Percentiles rank a stretch among this genome's conserved stretches.
Evolutionary conservation across 2,888 invertebrate genomes (phyloP).

Genomic region (Rugalucina vietnamica): DNA sequence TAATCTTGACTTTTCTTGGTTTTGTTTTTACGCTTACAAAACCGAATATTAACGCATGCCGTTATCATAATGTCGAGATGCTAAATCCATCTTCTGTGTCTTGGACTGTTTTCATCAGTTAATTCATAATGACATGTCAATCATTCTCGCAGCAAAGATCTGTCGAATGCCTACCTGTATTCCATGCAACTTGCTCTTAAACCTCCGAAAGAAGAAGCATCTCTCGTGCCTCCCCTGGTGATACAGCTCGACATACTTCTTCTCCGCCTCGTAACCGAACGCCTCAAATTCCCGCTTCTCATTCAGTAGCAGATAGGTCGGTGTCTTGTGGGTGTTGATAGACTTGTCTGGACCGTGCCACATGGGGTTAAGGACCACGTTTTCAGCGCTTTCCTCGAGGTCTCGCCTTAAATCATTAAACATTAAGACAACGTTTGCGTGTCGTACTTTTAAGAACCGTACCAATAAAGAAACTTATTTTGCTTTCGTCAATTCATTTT

Average conservation of each 20-base stretch:
- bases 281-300: slow-evolving; percentile 62
- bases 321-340: slow-evolving; percentile 49
- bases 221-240: slow-evolving; percentile 56
- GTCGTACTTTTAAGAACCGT: too few species aligned
- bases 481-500: too few species aligned
- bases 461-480: too few species aligned
- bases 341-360: slow-evolving; percentile 49
- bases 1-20: not conserved
- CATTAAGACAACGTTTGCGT: too few species aligned
- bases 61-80: too few species aligned
- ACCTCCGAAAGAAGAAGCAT: slow-evolving; percentile 55
- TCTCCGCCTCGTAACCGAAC: slow-evolving; percentile 59
- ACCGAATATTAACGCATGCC: too few species aligned
- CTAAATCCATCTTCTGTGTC: too few species aligned
- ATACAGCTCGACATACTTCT: slow-evolving; percentile 50
- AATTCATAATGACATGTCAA: too few species aligned
- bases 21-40: too few species aligned
- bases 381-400: slow-evolving; percentile 54
- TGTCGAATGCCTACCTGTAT: slow-evolving; percentile 55
- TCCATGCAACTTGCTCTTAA: slow-evolving; percentile 42
- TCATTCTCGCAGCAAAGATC: too few species aligned
- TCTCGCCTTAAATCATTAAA: slow-evolving; percentile 35
- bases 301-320: slow-evolving; percentile 54
- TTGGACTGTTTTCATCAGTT: too few species aligned
- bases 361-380: slow-evolving; percentile 46